Conservation (phyloP, 2,888 invertebrate genomes). For the Hipparchia semele region DNA sequence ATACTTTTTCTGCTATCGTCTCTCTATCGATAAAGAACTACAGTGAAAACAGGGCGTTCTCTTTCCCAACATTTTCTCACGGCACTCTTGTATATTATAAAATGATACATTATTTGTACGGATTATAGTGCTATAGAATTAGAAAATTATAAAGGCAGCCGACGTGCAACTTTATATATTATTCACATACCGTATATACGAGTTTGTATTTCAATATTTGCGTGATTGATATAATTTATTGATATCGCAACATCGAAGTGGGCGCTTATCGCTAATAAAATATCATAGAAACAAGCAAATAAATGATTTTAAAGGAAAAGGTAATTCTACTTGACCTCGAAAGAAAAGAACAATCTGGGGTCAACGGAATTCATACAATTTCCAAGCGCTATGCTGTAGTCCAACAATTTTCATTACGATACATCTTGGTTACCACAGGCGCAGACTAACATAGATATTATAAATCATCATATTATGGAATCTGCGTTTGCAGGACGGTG, state of each 20-base stretch:
- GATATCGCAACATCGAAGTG: conserved; percentile 1
- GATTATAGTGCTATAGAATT: conserved; percentile 44
- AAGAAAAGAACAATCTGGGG: too few relatives aligned
- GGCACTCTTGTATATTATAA: conserved; percentile 38
- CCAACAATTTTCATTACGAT: conserved; percentile 4
- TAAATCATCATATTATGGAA: too few relatives aligned
- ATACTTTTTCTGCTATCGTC: too few relatives aligned
- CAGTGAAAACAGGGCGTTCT: conserved; percentile 41
- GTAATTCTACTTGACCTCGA: too few relatives aligned
- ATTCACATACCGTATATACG: conserved; percentile 26
- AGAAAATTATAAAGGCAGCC: conserved; percentile 34
- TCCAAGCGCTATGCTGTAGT: background rate
- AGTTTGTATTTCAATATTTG: background rate
- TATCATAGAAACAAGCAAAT: background rate
- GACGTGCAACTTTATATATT: conserved; percentile 24
- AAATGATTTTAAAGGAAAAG: background rate
- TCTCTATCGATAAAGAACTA: conserved; percentile 26
- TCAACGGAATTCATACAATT: too few relatives aligned
- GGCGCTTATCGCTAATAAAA: background rate
- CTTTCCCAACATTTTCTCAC: conserved; percentile 49
- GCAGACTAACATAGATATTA: background rate
- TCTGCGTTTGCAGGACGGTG: too few relatives aligned
- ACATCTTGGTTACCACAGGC: background rate
- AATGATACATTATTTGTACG: conserved; percentile 50
- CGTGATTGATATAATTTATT: conserved; percentile 1